phyloP scores from a whole-genome alignment of 2,888 invertebrate species.

The Lasioglossum figueresi region DNA sequence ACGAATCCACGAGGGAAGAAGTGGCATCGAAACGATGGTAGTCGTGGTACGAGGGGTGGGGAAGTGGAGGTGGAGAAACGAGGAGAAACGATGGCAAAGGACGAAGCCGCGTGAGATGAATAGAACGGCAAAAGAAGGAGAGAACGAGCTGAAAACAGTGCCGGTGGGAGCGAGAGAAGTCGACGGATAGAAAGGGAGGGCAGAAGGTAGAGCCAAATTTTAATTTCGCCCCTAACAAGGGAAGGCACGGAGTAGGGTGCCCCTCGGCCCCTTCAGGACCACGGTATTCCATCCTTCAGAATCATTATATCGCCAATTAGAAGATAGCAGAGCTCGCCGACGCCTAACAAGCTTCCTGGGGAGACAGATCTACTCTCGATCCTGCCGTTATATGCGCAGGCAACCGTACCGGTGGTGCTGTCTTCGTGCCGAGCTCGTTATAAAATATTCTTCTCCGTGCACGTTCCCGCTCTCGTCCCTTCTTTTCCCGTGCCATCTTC shows the following conservation, averaged over 20 bases:
- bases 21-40: conserved; percentile 16
- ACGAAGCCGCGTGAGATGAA: conserved; percentile 57
- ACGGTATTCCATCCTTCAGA: conserved; percentile 83
- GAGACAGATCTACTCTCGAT: conserved; percentile 77
- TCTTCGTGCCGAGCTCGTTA: conserved; percentile 57
- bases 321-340: conserved; percentile 82
- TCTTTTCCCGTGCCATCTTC: conserved; percentile 15
- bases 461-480: background rate
- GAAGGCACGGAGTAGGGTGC: conserved; percentile 68
- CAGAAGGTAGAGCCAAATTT: conserved; percentile 75
- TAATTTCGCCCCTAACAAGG: conserved; percentile 80
- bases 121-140: conserved; percentile 22
- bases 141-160: conserved; percentile 26
- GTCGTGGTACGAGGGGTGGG: background rate
- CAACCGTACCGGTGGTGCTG: conserved; percentile 56
- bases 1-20: conserved; percentile 67
- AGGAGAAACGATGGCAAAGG: conserved; percentile 14
- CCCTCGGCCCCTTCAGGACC: conserved; percentile 76
- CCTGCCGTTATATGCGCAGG: conserved; percentile 65
- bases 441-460: conserved; percentile 53
- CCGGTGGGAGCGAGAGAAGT: conserved; percentile 20
- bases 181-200: conserved; percentile 32
- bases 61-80: background rate
- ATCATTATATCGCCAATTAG: conserved; percentile 84
- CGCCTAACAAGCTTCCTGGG: conserved; percentile 84